These are phyloP conservation scores for Macrophya annulata DNA, from an alignment of 2,888 invertebrate species.

Conservation along the genomic window DNA sequence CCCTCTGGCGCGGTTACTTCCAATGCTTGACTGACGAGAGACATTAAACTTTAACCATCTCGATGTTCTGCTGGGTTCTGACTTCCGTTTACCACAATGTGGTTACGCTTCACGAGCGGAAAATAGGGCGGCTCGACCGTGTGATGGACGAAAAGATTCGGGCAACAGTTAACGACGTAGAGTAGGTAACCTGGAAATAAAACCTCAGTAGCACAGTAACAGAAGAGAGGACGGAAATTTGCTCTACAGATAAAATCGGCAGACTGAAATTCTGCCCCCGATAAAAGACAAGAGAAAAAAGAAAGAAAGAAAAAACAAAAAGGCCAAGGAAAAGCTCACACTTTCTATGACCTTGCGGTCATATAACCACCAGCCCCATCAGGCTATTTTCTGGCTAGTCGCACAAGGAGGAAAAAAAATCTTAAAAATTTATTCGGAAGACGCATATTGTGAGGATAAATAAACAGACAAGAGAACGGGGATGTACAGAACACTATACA, in stretches of 20 bases:
- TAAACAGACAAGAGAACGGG: not conserved
- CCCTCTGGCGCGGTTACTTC: not conserved
- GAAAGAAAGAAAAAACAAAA: not conserved
- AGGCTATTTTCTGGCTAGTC: slow-evolving; percentile 21
- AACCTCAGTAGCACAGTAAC: slow-evolving; percentile 28
- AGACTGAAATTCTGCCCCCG: slow-evolving; percentile 14
- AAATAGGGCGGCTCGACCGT: slow-evolving; percentile 40
- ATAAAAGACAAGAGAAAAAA: not conserved
- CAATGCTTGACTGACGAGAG: slow-evolving; percentile 30
- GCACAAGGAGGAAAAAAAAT: not conserved
- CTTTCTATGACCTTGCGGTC: slow-evolving; percentile 28
- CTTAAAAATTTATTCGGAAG: not conserved
- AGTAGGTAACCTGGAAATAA: slow-evolving; percentile 33
- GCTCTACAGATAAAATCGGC: slow-evolving; percentile 34
- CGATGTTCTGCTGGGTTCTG: not conserved
- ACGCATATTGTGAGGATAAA: not conserved
- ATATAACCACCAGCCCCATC: not conserved
- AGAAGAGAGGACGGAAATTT: slow-evolving; percentile 44
- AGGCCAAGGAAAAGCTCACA: slow-evolving; percentile 2
- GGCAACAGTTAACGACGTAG: slow-evolving; percentile 35
- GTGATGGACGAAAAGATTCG: slow-evolving; percentile 51
- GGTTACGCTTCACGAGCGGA: slow-evolving; percentile 38
- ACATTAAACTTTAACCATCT: slow-evolving; percentile 47
- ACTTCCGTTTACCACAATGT: slow-evolving; percentile 32
- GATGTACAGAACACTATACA: slow-evolving; percentile 15